Evolutionary conservation across 1,140 invertebrate genomes (phyloP), one percentile per base, ranked within the genome.

Genomic region (Drosophila leontia): DNA sequence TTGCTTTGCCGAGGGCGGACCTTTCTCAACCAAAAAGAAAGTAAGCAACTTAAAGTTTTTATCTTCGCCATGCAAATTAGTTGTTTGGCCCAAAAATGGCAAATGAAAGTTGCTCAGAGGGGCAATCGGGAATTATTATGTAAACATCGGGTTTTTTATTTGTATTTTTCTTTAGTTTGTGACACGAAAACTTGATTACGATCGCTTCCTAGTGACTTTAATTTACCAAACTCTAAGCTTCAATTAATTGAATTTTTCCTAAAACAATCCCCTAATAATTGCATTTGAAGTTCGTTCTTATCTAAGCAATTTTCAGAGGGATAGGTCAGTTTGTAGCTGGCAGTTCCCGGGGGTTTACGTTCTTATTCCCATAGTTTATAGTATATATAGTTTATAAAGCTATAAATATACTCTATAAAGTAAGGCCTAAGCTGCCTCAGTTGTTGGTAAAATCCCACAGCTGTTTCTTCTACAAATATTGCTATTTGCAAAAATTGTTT

Each of bases 11-110:
- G 39, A 53, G 61, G 50, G 47, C 69, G 77, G 83, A 86, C 82
- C 82, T 86, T 86, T 87, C 83, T 71, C 83, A 86, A 86, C 67
- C 37, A 44, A 86, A 86, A 86, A 86, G 82, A 86, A 86, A 86
- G 82, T 87, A 82, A 75, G 63, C 74, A 57, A 48, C 76, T 35
- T 56, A 45, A 62, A 41, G 29, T 60, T 62, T 70, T 44, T 41
- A 44, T 56, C 32, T 56, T 29, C 39, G 12, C 65, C 42, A 60
- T 75, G 57, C 56, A 75, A 61, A 75, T 81, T 44, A 48, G 51
- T 63, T 63, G 53, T 56, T 13, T 56, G 35, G 35, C 35, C 35
- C 53, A 56, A 56, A 56, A 56, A 56, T 48, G 53, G n/a, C 39
- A 63, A 78, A 78, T 71, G 78, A 81, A 81, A 81, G 78, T 77